Base-by-base conservation (phyloP, 2,888 invertebrate species). In the Cinara cedri region DNA sequence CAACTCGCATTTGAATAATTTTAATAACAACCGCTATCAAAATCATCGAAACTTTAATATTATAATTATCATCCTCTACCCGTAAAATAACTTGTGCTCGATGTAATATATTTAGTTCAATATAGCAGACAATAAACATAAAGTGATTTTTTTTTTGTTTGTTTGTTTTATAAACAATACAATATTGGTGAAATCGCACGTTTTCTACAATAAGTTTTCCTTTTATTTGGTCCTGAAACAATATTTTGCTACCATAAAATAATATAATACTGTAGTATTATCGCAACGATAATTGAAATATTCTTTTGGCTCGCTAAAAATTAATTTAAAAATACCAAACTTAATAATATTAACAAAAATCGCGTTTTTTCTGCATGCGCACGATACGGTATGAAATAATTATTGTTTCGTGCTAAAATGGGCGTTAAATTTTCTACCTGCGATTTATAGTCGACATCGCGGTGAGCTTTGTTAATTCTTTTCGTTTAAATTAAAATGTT, bases 381-480 rank as follows among this genome's bases (percentile, higher is more conserved):
- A 11, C 68, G 26, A 26, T 4, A 16, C 14, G 11, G 44, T 57
- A 44, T 57, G 57, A 66, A 72, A 57, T 60, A 60, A 74, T 74
- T 63, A 74, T 63, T 74, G 74, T 74, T 74, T 63, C 63, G 42
- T 74, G 74, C 21, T 74, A 42, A 51, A 74, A 74, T 11, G 49
- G 51, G 34, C 51, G 63, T 63, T 74, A 74, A 63, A 51, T 74
- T 51, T 24, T 13, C 21, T 71, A 55, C 55, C 44, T 60, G n/a
- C n/a, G n/a, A 46, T 72, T 72, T 60, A 72, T 72, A 46, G 24
- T 46, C 57, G 57, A 46, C 26, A 57, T 57, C 57, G 24, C 44
- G n/a, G 49, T 68, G 42, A 54, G 21, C 21, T 70, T 55, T 70
- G 42, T 42, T 11, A 46, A 13, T 57, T 24, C 16, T 57, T 70